Evolutionary conservation across 1,140 invertebrate genomes (phyloP), one percentile per base, ranked within the genome.

Genomic region (Drosophila paulistorum): DNA sequence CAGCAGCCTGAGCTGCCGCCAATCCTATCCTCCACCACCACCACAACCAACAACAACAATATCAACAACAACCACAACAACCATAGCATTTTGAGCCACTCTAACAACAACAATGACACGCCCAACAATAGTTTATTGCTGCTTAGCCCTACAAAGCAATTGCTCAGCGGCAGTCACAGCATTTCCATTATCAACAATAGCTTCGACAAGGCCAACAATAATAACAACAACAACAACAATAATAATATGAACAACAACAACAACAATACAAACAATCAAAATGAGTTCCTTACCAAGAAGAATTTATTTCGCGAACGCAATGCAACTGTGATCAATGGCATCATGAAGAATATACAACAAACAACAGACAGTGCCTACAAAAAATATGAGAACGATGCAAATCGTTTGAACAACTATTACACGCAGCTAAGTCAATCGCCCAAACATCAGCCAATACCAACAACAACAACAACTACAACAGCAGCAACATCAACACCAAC

Each of bases 111-210:
- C 66, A 87, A 78, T 23, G 83, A 90, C 14, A 90, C 81, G 60
- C 78, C 87, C 54, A 90, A 91, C 74, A 90, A 89, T 77, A 92
- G 79, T 58, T 61, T 81, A 61, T 51, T 91, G 70, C 64, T 91
- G 75, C 76, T 90, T 61, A 92, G 91, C 67, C 91, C 91, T 23
- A 90, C 84, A 33, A 87, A 90, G 48, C 89, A 90, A 68, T 65
- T 90, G 65, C 68, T 91, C n/a, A 77, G 71, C 11, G 82, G 90
- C 69, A 91, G 78, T 82, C 87, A 91, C 61, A 91, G 81, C 76
- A 91, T 91, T 54, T 91, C 90, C 13, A 90, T 91, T 42, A 91
- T 91, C 62, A 91, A 91, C 77, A 91, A 91, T 65, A 91, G 84
- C 68, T 91, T 92, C 71, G 81, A 86, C 65, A 84, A 87, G 69